phyloP scores from a whole-genome alignment of 2,797 vertebrate genomes.

The Mallotus villosus region DNA sequence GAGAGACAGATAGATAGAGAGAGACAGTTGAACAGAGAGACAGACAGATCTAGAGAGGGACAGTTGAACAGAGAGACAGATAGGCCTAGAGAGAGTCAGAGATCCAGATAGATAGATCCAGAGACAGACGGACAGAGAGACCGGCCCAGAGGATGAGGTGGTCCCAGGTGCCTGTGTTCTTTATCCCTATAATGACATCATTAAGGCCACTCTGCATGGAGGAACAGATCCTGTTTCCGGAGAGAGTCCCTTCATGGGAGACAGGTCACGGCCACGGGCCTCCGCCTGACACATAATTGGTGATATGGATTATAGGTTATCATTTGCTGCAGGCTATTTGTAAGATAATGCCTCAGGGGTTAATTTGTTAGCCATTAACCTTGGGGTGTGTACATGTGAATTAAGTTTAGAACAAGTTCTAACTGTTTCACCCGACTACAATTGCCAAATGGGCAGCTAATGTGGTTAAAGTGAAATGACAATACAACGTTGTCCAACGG shows the following conservation, averaged over 20 bases:
- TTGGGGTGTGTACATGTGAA: slow-evolving; percentile 69
- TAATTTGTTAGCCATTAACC: slow-evolving; percentile 84
- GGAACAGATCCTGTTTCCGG: slow-evolving; percentile 78
- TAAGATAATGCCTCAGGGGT: slow-evolving; percentile 81
- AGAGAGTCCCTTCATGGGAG: slow-evolving; percentile 73
- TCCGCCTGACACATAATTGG: slow-evolving; percentile 81
- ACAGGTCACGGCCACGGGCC: slow-evolving; percentile 78
- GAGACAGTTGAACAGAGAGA: not conserved
- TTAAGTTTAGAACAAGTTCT: slow-evolving; percentile 79
- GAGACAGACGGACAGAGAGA: slow-evolving; percentile 13
- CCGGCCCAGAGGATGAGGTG: slow-evolving; percentile 63
- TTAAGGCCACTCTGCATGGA: slow-evolving; percentile 69
- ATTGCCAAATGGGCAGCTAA: slow-evolving; percentile 68
- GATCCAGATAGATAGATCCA: slow-evolving; percentile 25
- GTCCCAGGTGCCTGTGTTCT: slow-evolving; percentile 75
- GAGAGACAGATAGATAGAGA: not conserved
- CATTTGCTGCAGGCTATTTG: slow-evolving; percentile 81
- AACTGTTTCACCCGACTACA: slow-evolving; percentile 65
- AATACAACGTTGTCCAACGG: slow-evolving; percentile 45
- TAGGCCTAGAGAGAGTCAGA: not conserved
- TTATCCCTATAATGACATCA: slow-evolving; percentile 75
- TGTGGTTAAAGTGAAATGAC: slow-evolving; percentile 59
- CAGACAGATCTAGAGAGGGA: not conserved
- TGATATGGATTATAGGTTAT: slow-evolving; percentile 88
- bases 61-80: not conserved